phyloP scores from a whole-genome alignment of 2,113 vertebrate genomes.

The Lagopus leucura region DNA sequence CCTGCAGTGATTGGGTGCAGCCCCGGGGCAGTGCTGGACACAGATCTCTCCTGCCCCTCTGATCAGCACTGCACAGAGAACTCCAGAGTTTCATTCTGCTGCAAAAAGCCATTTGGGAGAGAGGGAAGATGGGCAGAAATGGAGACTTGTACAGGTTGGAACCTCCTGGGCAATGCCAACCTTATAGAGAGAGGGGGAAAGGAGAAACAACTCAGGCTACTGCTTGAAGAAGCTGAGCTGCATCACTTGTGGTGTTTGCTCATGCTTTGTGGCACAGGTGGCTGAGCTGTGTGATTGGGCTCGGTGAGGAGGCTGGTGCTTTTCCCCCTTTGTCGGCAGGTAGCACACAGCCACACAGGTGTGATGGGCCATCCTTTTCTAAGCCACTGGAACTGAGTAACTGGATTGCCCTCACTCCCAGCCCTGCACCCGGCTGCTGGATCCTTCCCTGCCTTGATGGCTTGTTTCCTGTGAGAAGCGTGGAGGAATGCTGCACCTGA shows the following conservation, averaged over 20 bases:
- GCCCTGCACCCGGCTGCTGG: not conserved
- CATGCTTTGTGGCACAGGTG: not conserved
- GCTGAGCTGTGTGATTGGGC: not conserved
- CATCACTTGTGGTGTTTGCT: not conserved
- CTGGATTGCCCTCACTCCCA: not conserved
- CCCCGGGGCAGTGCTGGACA: fast-evolving
- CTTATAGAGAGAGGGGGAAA: not conserved
- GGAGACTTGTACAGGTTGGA: not conserved
- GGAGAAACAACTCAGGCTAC: not conserved
- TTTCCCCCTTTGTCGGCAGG: not conserved
- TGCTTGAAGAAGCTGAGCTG: not conserved
- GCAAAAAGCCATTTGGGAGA: not conserved
- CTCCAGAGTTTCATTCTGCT: fast-evolving
- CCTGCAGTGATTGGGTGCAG: fast-evolving
- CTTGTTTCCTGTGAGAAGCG: not conserved
- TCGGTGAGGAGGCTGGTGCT: not conserved
- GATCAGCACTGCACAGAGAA: not conserved
- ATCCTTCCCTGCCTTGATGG: not conserved
- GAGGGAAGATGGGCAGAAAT: not conserved
- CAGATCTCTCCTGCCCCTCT: not conserved
- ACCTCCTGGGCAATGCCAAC: not conserved
- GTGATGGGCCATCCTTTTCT: not conserved
- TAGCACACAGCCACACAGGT: not conserved
- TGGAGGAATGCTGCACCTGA: not conserved
- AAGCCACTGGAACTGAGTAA: not conserved